Evolutionary conservation across 2,113 vertebrate genomes (phyloP).

Genomic region (Actenoides hombroni): DNA sequence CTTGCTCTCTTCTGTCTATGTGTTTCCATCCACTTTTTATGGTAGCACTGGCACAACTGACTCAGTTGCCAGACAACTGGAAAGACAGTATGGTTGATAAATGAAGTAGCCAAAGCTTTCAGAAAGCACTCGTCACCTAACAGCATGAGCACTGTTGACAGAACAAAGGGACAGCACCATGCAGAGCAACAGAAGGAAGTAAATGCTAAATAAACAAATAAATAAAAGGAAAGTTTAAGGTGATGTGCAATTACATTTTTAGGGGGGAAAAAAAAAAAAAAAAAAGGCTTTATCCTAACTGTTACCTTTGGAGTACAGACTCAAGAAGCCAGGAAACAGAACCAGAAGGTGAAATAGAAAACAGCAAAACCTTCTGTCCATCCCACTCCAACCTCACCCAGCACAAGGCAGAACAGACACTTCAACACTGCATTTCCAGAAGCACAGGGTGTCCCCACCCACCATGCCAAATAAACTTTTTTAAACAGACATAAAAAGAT

Average conservation of each 20-base stretch:
- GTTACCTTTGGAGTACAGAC: neutral
- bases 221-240: neutral
- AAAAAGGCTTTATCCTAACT: neutral
- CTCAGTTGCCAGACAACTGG: fast-evolving
- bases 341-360: neutral
- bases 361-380: neutral
- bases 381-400: too few relatives aligned
- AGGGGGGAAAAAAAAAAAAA: fast-evolving
- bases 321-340: neutral
- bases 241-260: fast-evolving
- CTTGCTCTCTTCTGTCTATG: fast-evolving
- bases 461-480: neutral
- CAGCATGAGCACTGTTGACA: fast-evolving
- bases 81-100: neutral
- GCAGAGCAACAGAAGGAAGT: fast-evolving
- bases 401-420: fast-evolving
- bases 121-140: neutral
- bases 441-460: neutral
- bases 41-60: fast-evolving
- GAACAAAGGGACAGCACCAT: too few relatives aligned
- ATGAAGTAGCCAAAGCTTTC: neutral
- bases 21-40: fast-evolving
- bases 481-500: fast-evolving
- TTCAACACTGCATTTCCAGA: fast-evolving
- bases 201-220: too few relatives aligned